Conservation (phyloP, 2,113 vertebrate species). For the Elephas maximus region DNA sequence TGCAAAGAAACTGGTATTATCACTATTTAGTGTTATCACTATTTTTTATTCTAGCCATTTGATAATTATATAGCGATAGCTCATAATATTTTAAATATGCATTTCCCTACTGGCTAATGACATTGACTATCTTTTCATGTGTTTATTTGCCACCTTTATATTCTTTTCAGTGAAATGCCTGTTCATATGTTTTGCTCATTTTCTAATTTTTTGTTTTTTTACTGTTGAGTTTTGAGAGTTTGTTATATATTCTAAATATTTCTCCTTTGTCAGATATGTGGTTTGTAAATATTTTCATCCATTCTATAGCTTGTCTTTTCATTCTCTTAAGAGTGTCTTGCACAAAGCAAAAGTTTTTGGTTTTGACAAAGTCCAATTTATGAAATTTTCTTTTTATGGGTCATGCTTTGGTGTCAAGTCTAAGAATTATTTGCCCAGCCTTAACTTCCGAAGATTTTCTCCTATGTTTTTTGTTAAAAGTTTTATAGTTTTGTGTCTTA, state of each 20-base stretch:
- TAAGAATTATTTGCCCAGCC: not conserved
- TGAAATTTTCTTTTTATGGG: not conserved
- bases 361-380: not conserved
- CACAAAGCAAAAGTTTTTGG: not conserved
- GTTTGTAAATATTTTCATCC: not conserved
- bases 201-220: not conserved
- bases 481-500: not conserved
- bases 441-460: not conserved
- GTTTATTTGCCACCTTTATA: too few species aligned
- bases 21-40: not conserved
- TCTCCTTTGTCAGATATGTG: not conserved
- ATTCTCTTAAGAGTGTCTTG: not conserved
- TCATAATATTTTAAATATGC: too few species aligned
- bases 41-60: not conserved
- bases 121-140: too few species aligned
- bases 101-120: too few species aligned
- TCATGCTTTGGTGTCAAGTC: not conserved
- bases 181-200: not conserved
- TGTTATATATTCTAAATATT: not conserved
- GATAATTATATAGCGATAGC: too few species aligned
- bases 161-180: not conserved
- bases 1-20: too few species aligned
- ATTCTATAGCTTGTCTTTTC: not conserved
- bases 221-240: constrained; percentile 4
- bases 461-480: too few species aligned